Base-by-base conservation (phyloP, 1,140 invertebrate species). In the Chrysoperla carnea region DNA sequence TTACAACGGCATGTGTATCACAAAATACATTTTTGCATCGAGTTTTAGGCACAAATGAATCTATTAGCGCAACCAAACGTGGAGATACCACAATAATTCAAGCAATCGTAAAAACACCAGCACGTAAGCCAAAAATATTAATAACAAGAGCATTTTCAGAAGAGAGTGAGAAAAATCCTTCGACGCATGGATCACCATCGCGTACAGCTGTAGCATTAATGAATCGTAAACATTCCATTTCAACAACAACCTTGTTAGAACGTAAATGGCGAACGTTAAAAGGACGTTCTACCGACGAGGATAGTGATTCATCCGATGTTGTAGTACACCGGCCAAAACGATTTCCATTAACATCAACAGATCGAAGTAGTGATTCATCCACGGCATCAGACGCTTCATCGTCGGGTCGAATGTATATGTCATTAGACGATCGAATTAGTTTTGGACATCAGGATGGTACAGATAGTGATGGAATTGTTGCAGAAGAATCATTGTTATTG, bases 111-210 rank as follows among this genome's bases (percentile, higher is more conserved):
- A 52, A 44, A 38, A 58, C 65, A 49, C 57, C 68, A 6, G 63
- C 66, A 46, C 64, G 67, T 39, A 79, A 75, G 11, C 78, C 77
- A 9, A 64, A 70, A 39, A 81, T 81, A 17, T 66, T 78, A 1
- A 79, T 81, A 39, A 80, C 78, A 2, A 57, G 76, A 45, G 75
- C 78, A 2, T 75, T 72, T 61, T 80, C 76, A 33, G 75, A 79
- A 50, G 78, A 81, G 50, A 76, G 72, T 44, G 70, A 73, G 27
- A 58, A 58, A 40, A 66, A 65, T 5, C 64, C 65, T 2, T 57
- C 60, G 1, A 42, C 49, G 8, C 50, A 50, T 7, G 46, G 46
- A 1, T 52, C 54, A 35, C 53, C 57, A 1, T 59, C 58, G 5
- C 53, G 58, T 8, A 55, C 61, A 2, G 60, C 58, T 14, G 59